phyloP scores from a whole-genome alignment of 2,888 invertebrate species.

The Rosalia funebris region DNA sequence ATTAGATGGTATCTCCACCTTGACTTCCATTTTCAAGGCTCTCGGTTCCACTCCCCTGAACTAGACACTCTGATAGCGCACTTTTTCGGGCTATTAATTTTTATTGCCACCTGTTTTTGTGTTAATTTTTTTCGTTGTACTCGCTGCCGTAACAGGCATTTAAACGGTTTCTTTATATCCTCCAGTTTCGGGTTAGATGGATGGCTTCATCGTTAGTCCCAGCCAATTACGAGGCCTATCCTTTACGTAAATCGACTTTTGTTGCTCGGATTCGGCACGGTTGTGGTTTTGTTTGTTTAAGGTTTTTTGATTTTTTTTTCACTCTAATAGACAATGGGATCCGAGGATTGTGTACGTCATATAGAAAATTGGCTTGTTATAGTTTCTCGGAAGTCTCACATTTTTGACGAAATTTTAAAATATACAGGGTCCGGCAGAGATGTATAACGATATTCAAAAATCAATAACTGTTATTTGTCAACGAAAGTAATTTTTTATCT shows the following conservation, averaged over 20 bases:
- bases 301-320: too few species aligned
- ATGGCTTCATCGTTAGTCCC: constrained; percentile 5
- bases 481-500: too few species aligned
- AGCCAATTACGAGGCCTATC: not conserved
- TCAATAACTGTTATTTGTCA: too few species aligned
- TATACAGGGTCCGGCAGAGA: too few species aligned
- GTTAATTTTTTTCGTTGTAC: constrained; percentile 13
- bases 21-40: constrained; percentile 23
- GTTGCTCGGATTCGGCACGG: not conserved
- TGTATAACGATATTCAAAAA: too few species aligned
- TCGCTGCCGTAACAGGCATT: constrained; percentile 3
- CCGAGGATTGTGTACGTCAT: too few species aligned
- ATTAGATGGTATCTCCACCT: constrained; percentile 21
- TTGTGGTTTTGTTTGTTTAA: constrained; percentile 1
- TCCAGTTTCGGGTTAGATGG: constrained; percentile 1
- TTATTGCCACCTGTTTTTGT: constrained; percentile 13
- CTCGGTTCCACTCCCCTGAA: constrained; percentile 8
- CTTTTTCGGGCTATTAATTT: constrained; percentile 23
- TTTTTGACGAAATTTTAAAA: too few species aligned
- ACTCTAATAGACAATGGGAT: too few species aligned
- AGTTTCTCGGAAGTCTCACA: too few species aligned
- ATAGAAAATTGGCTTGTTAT: too few species aligned
- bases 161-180: constrained; percentile 5
- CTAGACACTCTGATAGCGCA: constrained; percentile 11
- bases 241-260: not conserved